A percentile compares a stretch with the other conserved stretches of the same genome.
Evolutionary conservation across 2,888 invertebrate species (phyloP).

Genomic region (Trissonchulus latispiculum): DNA sequence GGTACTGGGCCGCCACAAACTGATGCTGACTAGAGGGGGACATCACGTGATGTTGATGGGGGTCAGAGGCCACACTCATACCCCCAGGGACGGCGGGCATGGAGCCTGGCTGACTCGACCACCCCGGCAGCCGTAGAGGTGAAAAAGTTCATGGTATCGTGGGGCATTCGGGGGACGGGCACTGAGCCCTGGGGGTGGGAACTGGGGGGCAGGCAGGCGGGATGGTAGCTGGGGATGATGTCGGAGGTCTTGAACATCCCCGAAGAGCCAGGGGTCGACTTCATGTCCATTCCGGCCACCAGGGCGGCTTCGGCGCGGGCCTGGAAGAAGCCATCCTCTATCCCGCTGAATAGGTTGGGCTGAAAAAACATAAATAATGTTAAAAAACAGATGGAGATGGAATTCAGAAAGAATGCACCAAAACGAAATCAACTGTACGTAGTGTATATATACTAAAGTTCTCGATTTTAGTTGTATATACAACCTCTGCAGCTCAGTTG

Average conservation of each 20-base stretch:
- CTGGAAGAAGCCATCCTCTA: constrained; percentile 81
- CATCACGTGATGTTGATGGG: constrained; percentile 64
- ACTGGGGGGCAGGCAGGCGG: neutral
- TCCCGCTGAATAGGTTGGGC: constrained; percentile 72
- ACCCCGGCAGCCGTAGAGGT: neutral
- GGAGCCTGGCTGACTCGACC: neutral
- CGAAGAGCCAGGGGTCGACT: constrained; percentile 54
- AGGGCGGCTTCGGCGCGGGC: constrained; percentile 86
- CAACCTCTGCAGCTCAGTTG: no score
- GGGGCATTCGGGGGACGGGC: neutral
- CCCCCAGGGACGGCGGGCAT: no score
- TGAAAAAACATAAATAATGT: constrained; percentile 6
- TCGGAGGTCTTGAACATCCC: constrained; percentile 56
- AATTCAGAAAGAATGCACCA: no score
- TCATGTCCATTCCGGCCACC: constrained; percentile 80
- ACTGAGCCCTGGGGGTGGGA: neutral
- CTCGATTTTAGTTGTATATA: no score
- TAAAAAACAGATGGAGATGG: neutral
- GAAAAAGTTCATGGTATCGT: neutral
- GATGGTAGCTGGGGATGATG: constrained; percentile 50
- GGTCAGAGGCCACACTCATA: constrained; percentile 53
- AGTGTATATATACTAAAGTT: no score
- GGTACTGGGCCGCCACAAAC: neutral
- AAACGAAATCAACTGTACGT: no score
- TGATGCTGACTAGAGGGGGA: constrained; percentile 22